Base-by-base conservation (phyloP, 2,888 invertebrate genomes). In the Ophion costatus region DNA sequence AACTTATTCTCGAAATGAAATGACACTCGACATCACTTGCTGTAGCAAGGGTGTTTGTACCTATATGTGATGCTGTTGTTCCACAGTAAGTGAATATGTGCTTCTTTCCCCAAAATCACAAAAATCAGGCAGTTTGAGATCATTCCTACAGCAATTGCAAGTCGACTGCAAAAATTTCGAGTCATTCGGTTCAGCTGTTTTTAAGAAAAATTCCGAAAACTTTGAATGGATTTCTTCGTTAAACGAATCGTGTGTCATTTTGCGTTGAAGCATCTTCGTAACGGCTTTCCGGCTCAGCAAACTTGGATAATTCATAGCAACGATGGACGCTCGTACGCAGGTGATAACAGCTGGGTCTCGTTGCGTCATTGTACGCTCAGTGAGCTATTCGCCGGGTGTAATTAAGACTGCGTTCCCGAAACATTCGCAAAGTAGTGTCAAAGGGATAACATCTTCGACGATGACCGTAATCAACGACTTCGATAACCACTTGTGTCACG, bases 121-220 rank as follows among this genome's bases (percentile, higher is more conserved):
- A 45, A 45, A 45, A 45, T 45, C 45, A 0, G 14, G 14, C 11
- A 45, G 45, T 45, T 14, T 2, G 0, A 14, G 45, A 11, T 14
- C 11, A 10, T 45, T 45, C 45, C 45, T 45, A 2, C 14, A 45
- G 2, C 11, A 9, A 45, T 45, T 45, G 11, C 2, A 56, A 22
- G 38, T 67, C n/a, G 20, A 67, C 61, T 1, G 45, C 51, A 24
- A 66, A 59, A 10, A 66, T 51, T 83, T 70, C 76, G 11, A 17
- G 10, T 71, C 59, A 33, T 17, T 38, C 56, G 20, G 10, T 20
- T 6, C 10, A n/a, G 7, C 9, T 2, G 6, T 38, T 38, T 6
- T 33, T 0, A 17, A 63, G 24, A 1, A 71, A 71, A 79, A 38
- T 29, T 11, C 17, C 11, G 5, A 51, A 51, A 51, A 51, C 51